phyloP scores from a whole-genome alignment of 2,888 invertebrate species.

The Metopia argyrocephala region DNA sequence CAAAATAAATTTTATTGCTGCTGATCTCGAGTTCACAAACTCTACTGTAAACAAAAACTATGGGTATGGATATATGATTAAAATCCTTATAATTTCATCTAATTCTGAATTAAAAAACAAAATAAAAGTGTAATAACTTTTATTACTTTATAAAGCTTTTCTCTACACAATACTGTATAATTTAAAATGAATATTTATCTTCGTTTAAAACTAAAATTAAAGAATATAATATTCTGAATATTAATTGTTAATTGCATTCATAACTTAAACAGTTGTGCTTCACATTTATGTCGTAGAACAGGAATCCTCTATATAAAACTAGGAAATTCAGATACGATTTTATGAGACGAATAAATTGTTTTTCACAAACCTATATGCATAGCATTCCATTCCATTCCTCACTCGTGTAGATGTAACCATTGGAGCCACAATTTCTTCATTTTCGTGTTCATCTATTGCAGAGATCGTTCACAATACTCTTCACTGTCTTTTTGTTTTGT shows the following conservation, averaged over 20 bases:
- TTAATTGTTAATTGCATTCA: conserved; percentile 53
- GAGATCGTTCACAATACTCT: conserved; percentile 76
- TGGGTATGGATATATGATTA: too few relatives aligned
- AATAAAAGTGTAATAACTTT: too few relatives aligned
- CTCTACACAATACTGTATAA: too few relatives aligned
- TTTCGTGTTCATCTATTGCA: conserved; percentile 76
- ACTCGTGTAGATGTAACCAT: conserved; percentile 77
- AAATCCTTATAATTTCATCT: too few relatives aligned
- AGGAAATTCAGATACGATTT: background rate
- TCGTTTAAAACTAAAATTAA: conserved; percentile 45
- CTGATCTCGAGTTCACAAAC: too few relatives aligned
- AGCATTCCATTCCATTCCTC: conserved; percentile 76
- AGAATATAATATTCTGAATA: conserved; percentile 54
- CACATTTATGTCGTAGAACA: conserved; percentile 71
- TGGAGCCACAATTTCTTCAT: conserved; percentile 76
- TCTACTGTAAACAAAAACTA: too few relatives aligned
- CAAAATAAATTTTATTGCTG: too few relatives aligned
- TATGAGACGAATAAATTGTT: conserved; percentile 4
- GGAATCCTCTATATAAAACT: conserved; percentile 69
- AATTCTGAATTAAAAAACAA: too few relatives aligned
- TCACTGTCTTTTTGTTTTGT: conserved; percentile 71
- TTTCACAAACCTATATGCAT: conserved; percentile 74
- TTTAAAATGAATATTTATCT: too few relatives aligned
- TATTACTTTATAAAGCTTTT: too few relatives aligned
- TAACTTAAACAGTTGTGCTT: conserved; percentile 9